Conservation (phyloP, 1,140 invertebrate genomes). For the Drosophila chauvacae region DNA sequence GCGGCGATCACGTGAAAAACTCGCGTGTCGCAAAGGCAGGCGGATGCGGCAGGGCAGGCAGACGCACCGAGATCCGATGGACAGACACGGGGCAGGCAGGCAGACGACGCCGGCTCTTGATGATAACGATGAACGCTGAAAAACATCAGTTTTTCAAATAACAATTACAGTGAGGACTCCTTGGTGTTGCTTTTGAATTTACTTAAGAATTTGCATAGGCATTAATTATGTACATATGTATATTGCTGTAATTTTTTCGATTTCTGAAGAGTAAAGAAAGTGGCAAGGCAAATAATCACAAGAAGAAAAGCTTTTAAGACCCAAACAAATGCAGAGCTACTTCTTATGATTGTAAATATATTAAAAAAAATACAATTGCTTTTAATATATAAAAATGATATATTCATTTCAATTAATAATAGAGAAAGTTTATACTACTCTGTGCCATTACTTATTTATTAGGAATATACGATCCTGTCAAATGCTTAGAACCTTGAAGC, state of each 20-base stretch:
- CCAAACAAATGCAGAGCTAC: too few species aligned
- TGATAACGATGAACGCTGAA: slow-evolving; percentile 62
- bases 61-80: slow-evolving; percentile 18
- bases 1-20: slow-evolving; percentile 62
- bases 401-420: too few species aligned
- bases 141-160: slow-evolving; percentile 52
- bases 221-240: too few species aligned
- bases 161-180: slow-evolving; percentile 39
- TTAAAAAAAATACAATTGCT: too few species aligned
- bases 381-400: too few species aligned
- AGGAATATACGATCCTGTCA: neutral
- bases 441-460: neutral
- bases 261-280: neutral
- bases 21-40: slow-evolving; percentile 42
- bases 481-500: neutral
- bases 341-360: too few species aligned
- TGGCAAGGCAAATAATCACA: neutral
- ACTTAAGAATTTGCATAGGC: too few species aligned
- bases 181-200: neutral
- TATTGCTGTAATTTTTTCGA: neutral
- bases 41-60: slow-evolving; percentile 55
- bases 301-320: neutral
- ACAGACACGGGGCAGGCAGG: slow-evolving; percentile 26
- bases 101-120: slow-evolving; percentile 28
- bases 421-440: neutral